Conservation (phyloP, 2,888 invertebrate species). For the Diaprepes abbreviatus region DNA sequence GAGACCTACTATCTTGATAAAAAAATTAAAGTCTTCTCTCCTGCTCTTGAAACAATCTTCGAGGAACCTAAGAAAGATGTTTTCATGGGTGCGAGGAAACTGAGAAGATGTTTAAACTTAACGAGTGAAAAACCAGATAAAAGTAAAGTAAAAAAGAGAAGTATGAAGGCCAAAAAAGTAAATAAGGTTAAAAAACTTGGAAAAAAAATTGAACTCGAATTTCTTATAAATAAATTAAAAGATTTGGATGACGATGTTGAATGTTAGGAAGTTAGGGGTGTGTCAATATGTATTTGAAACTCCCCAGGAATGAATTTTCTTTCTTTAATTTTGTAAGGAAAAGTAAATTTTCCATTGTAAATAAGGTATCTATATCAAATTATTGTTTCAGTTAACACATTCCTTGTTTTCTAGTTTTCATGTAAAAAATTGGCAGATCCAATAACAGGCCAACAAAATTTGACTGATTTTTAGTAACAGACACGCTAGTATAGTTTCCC, state of each 20-base stretch:
- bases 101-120: slow-evolving; percentile 47
- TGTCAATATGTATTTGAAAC: too few relatives aligned
- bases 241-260: slow-evolving; percentile 27
- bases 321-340: too few relatives aligned
- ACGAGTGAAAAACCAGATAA: slow-evolving; percentile 38
- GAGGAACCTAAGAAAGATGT: slow-evolving; percentile 50
- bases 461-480: too few relatives aligned
- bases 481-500: too few relatives aligned
- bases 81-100: slow-evolving; percentile 50
- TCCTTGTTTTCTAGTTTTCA: too few relatives aligned
- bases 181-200: slow-evolving; percentile 34
- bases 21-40: slow-evolving; percentile 44
- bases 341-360: too few relatives aligned
- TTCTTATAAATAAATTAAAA: slow-evolving; percentile 44
- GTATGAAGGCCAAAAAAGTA: slow-evolving; percentile 48
- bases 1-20: slow-evolving; percentile 52
- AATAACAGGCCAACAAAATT: too few relatives aligned
- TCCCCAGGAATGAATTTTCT: too few relatives aligned
- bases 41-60: slow-evolving; percentile 42
- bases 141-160: slow-evolving; percentile 49
- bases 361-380: too few relatives aligned
- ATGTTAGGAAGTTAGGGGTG: too few relatives aligned
- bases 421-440: too few relatives aligned
- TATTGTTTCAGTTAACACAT: too few relatives aligned
- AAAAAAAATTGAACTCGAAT: slow-evolving; percentile 49